These are phyloP conservation scores for Sebastes hubbsi DNA, from an alignment of 2,797 vertebrate genomes.

Conservation along the genomic window DNA sequence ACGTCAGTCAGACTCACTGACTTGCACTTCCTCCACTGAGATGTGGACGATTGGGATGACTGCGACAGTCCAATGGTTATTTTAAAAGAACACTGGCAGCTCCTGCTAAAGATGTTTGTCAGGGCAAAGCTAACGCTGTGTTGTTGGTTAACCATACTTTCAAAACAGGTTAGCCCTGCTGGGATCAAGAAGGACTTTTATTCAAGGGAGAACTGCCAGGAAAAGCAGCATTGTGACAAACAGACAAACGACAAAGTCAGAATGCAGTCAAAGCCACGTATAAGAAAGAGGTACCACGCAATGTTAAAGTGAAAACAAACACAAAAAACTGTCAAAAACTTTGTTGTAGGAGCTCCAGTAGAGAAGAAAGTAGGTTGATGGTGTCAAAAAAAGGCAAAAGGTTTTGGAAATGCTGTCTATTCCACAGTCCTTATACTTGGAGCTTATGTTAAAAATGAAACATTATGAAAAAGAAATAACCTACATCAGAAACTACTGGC, in stretches of 20 bases:
- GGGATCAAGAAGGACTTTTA: neutral
- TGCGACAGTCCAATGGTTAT: constrained; percentile 14
- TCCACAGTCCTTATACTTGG: neutral
- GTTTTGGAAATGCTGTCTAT: no score
- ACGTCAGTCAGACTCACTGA: constrained; percentile 25
- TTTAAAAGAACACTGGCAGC: constrained; percentile 44
- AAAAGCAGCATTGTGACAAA: neutral
- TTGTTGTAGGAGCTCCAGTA: neutral
- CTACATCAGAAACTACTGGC: neutral
- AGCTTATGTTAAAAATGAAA: neutral
- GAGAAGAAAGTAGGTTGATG: neutral
- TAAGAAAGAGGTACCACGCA: neutral
- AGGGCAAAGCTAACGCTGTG: neutral
- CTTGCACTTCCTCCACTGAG: constrained; percentile 1
- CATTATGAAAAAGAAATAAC: neutral
- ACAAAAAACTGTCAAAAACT: neutral
- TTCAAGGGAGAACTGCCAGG: neutral
- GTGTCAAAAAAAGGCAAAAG: neutral
- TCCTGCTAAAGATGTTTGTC: neutral
- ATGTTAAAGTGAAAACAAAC: neutral
- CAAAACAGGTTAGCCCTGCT: neutral
- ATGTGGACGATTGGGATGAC: neutral
- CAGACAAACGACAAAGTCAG: neutral
- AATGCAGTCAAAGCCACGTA: neutral
- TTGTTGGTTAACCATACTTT: neutral